These are phyloP conservation scores for Tyto alba DNA, from an alignment of 2,113 vertebrate species.

Conservation along the genomic window DNA sequence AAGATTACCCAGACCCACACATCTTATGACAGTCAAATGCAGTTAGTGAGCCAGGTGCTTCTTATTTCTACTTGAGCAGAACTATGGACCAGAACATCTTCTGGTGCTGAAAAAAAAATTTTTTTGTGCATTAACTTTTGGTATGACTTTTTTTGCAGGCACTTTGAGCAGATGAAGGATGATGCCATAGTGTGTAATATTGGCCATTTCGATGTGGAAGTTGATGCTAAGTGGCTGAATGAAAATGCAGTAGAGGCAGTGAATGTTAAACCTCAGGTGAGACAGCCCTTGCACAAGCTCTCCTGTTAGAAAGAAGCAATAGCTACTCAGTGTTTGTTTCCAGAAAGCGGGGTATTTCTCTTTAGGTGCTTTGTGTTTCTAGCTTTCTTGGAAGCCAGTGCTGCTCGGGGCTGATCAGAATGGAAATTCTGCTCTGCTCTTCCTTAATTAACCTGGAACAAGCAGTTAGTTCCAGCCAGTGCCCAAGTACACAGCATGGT, in stretches of 20 bases:
- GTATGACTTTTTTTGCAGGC: constrained; percentile 67
- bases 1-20: not conserved
- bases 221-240: constrained; percentile 91
- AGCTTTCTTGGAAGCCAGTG: not conserved
- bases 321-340: not conserved
- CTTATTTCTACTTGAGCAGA: not conserved
- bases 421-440: not conserved
- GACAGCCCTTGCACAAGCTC: not conserved
- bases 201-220: constrained; percentile 96
- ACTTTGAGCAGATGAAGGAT: constrained; percentile 97
- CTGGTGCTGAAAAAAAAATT: not conserved
- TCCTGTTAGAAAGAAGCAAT: not conserved
- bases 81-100: not conserved
- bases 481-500: not conserved
- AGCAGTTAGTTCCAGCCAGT: not conserved
- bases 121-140: not conserved
- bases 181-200: constrained; percentile 97
- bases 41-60: not conserved
- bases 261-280: constrained; percentile 95
- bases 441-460: not conserved
- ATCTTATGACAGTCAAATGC: not conserved
- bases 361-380: not conserved
- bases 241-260: constrained; percentile 84
- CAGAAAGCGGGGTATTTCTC: not conserved
- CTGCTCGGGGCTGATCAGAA: not conserved